Base-by-base conservation (phyloP, 2,797 vertebrate genomes). In the Myiothlypis chrysogaster region DNA sequence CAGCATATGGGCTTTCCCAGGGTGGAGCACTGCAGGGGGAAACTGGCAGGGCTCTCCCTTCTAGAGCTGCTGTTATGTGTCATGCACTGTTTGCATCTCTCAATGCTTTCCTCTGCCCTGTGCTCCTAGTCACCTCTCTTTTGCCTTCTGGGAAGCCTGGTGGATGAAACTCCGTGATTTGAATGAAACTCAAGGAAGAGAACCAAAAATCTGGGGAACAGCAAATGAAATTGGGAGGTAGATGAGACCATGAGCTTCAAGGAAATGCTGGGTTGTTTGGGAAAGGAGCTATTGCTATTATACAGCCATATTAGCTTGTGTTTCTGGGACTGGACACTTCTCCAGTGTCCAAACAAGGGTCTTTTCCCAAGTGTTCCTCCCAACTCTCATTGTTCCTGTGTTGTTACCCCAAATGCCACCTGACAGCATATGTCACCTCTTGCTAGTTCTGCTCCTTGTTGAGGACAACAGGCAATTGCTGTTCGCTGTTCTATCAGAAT, bases 391-490 rank as follows among this genome's bases (percentile, higher is more conserved):
- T 39, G 28, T 17, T 92, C 44, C 55, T 50, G 21, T 24, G 37
- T 32, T 61, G 17, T 18, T 80, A 37, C 11, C 16, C 21, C 43
- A 57, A 86, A 78, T 8, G 10, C 30, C 30, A 50, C 16, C 12
- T 0, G 0, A 47, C 18, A 82, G 11, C 8, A 3, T 0, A 0
- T 63, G 25, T 66, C 49, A 30, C 41, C 32, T 79, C 41, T 53
- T 2, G 2, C 25, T 65, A 61, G 41, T 57, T 56, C 82, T 84
- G 30, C 32, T 56, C 32, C 41, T 83, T 43, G 25, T 46, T 32
- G 75, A 79, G 60, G 63, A 83, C 72, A 87, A 70, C 71, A 94
- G 43, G 57, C 34, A 43, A 53, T 25, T 56, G 34, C 32, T 92
- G 28, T 25, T 83, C 2, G 1, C 55, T 93, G 19, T 61, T 88